Base-by-base conservation (phyloP, 64 coral and sea anemone species). In the Stylophora pistillata region DNA sequence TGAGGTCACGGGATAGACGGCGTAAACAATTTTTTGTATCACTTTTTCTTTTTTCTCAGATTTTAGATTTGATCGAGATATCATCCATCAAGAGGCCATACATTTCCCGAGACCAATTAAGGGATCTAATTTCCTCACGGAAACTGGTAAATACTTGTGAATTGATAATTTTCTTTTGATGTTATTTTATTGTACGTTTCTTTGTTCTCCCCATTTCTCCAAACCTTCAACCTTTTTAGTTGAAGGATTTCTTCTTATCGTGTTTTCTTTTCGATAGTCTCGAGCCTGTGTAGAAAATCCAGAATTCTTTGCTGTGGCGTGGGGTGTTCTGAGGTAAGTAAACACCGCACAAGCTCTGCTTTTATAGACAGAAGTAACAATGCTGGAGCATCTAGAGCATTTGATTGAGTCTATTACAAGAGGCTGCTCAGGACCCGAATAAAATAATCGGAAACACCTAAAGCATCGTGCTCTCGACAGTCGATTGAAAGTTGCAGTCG, bases 41-140 rank as follows among this genome's bases (percentile, higher is more conserved):
- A n/a, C n/a, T n/a, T 9, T 18, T 13, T 16, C 13, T 15, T 59
- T 58, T 27, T 73, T 60, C 20, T 59, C 18, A 90, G 89, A 30
- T 90, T 83, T 83, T 90, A 63, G 78, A 90, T 75, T n/a, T 90
- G 0, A 47, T 90, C 12, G 89, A 90, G 57, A 84, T 84, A 63
- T 69, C 61, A 68, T 53, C 80, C 47, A 20, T 84, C 20, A 33
- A 53, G 11, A 60, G 62, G 12, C 80, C 80, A 16, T 69, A 2
- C 33, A 70, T 84, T 23, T 84, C 80, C 1, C 69, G 34, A n/a
- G 21, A 21, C 10, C 61, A 84, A 25, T 31, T 69, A 4, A 65
- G 53, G 41, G 61, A 70, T 14, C 33, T 20, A 5, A 70, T 84
- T 52, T 84, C 61, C 69, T 84, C 34, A 47, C 41, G 13, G 28